phyloP scores from a whole-genome alignment of 2,113 vertebrate genomes.

The Kryptolebias marmoratus region DNA sequence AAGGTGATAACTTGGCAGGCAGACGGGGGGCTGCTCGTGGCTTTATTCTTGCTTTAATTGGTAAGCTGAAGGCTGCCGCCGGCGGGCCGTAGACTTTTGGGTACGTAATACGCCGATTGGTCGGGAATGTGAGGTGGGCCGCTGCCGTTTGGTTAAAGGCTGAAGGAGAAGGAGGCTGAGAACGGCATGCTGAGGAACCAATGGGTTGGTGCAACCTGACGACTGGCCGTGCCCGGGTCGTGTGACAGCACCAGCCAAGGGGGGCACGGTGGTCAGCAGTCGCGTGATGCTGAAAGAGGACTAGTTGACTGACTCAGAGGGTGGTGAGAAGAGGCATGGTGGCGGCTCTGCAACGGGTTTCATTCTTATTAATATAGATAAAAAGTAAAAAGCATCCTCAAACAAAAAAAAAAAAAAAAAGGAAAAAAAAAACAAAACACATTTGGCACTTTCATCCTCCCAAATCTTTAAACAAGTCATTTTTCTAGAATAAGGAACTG shows the following conservation, averaged over 20 bases:
- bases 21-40: constrained; percentile 89
- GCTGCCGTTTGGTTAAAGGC: constrained; percentile 99
- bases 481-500: constrained; percentile 38
- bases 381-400: constrained; percentile 95
- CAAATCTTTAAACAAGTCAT: constrained; percentile 41
- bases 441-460: constrained; percentile 71
- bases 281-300: constrained; percentile 99
- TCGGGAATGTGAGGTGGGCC: constrained; percentile 99
- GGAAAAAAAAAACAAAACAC: constrained; percentile 75
- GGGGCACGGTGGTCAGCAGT: constrained; percentile 99
- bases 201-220: constrained; percentile 99
- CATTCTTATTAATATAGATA: constrained; percentile 99
- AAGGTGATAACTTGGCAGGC: constrained; percentile 98
- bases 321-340: constrained; percentile 99
- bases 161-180: constrained; percentile 94
- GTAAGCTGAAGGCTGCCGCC: constrained; percentile 99
- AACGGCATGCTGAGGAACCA: constrained; percentile 99
- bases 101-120: constrained; percentile 99
- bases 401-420: constrained; percentile 85
- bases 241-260: constrained; percentile 99
- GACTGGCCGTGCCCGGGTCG: constrained; percentile 99
- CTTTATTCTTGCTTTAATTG: constrained; percentile 99
- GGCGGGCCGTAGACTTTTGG: constrained; percentile 99
- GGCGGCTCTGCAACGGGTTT: constrained; percentile 99
- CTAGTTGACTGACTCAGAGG: constrained; percentile 99